Evolutionary conservation across 2,888 invertebrate genomes (phyloP).

Genomic region (Apotomis betuletana): DNA sequence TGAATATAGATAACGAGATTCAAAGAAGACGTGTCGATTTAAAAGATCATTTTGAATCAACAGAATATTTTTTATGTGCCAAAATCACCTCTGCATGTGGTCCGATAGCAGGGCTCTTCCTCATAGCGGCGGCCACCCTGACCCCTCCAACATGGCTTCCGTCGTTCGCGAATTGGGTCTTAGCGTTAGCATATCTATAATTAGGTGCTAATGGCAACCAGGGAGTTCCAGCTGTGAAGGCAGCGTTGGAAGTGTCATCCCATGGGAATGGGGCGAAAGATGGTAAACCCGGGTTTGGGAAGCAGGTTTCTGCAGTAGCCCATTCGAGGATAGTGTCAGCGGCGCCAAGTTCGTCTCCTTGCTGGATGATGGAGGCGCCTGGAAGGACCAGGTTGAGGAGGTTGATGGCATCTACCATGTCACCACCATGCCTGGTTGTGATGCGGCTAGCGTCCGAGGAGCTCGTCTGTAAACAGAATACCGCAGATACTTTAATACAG

Average conservation of each 20-base stretch:
- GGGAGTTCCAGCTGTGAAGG: conserved; percentile 82
- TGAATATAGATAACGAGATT: neutral
- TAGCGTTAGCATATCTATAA: conserved; percentile 85
- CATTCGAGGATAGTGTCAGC: conserved; percentile 81
- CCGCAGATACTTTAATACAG: neutral
- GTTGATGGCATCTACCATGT: conserved; percentile 87
- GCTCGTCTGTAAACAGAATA: conserved; percentile 64
- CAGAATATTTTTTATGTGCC: neutral
- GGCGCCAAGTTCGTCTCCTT: conserved; percentile 90
- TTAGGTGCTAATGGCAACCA: conserved; percentile 88
- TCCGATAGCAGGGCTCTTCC: conserved; percentile 74
- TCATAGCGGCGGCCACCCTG: conserved; percentile 68
- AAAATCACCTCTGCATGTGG: conserved; percentile 69
- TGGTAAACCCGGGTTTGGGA: conserved; percentile 65
- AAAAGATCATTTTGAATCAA: too few relatives aligned
- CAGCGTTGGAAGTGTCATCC: conserved; percentile 75
- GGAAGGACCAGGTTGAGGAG: conserved; percentile 88
- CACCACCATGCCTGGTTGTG: conserved; percentile 86
- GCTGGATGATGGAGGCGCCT: conserved; percentile 90
- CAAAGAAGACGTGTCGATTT: too few relatives aligned
- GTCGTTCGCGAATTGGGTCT: conserved; percentile 75
- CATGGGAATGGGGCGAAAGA: conserved; percentile 72
- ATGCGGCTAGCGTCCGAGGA: conserved; percentile 57
- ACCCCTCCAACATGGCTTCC: conserved; percentile 78
- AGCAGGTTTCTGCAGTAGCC: conserved; percentile 76